phyloP scores from a whole-genome alignment of 1,140 invertebrate species.

The Rhopalosiphum maidis region DNA sequence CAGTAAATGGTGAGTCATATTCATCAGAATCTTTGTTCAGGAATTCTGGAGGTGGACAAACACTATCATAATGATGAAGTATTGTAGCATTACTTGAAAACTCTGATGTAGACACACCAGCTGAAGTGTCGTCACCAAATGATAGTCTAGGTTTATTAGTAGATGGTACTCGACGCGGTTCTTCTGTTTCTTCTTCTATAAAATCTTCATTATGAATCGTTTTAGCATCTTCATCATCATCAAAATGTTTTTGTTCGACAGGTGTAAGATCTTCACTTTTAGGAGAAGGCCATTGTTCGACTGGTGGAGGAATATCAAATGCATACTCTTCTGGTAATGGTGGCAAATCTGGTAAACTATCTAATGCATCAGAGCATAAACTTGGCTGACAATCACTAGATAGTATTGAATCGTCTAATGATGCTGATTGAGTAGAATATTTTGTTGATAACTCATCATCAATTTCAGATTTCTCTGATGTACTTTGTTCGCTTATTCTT shows the following conservation, averaged over 20 bases:
- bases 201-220: constrained; percentile 68
- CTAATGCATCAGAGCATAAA: constrained; percentile 74
- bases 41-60: constrained; percentile 37
- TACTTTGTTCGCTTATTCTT: constrained; percentile 84
- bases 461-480: constrained; percentile 76
- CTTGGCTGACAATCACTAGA: constrained; percentile 86
- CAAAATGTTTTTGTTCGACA: background rate
- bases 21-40: constrained; percentile 60
- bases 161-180: constrained; percentile 1
- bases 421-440: constrained; percentile 78
- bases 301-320: constrained; percentile 61
- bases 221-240: constrained; percentile 61
- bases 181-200: constrained; percentile 68
- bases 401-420: constrained; percentile 80
- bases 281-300: constrained; percentile 76
- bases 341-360: constrained; percentile 61
- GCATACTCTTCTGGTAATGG: constrained; percentile 57
- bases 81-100: constrained; percentile 72
- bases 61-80: constrained; percentile 23
- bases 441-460: constrained; percentile 82
- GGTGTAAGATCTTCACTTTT: constrained; percentile 63
- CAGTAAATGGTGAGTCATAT: constrained; percentile 62
- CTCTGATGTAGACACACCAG: constrained; percentile 81
- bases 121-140: constrained; percentile 83
- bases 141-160: constrained; percentile 71